Conservation (phyloP, 2,888 invertebrate genomes). For the Heliconius ismenius region DNA sequence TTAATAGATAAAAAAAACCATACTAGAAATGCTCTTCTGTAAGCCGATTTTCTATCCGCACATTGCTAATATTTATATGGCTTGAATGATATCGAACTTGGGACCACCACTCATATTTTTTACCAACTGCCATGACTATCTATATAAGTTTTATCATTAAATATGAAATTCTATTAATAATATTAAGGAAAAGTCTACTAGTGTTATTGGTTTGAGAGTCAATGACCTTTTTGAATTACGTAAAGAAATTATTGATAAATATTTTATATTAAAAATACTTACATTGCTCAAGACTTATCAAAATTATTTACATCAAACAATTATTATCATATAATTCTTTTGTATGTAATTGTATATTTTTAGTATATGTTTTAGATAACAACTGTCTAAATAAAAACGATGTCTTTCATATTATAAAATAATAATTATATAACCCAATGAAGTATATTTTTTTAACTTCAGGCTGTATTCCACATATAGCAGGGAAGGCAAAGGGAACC, state of each 20-base stretch:
- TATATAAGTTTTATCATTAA: no score
- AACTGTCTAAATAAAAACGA: no score
- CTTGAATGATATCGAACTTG: neutral
- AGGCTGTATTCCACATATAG: no score
- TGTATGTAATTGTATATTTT: no score
- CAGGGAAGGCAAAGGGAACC: no score
- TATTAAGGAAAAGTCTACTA: neutral
- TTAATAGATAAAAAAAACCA: neutral
- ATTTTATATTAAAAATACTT: neutral
- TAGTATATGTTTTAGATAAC: no score
- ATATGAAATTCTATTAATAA: no score
- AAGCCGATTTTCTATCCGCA: neutral
- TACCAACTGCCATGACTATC: neutral
- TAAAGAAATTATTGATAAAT: slow-evolving; percentile 8
- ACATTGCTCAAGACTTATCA: neutral
- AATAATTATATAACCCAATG: no score
- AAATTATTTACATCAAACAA: neutral
- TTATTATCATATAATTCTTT: neutral
- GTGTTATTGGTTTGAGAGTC: slow-evolving; percentile 1
- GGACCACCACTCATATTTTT: neutral
- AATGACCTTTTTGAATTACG: neutral
- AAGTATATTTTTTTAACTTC: no score
- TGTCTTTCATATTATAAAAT: no score
- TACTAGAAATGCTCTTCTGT: neutral
- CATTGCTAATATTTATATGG: neutral